Conservation (phyloP, 2,797 vertebrate species). For the Psittacula derbiana region DNA sequence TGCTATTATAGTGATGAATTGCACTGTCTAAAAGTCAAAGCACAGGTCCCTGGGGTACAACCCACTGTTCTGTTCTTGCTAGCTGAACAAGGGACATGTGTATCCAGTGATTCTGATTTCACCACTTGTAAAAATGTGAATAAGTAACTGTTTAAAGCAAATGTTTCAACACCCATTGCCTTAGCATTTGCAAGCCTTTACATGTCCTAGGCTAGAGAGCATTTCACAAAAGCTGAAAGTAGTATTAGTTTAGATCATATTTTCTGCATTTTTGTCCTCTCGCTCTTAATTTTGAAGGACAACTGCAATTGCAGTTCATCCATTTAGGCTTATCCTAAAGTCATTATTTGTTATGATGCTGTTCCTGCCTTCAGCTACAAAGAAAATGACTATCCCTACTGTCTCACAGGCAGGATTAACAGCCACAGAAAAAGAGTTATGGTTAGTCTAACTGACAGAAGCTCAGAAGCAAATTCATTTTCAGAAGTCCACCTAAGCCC, state of each 20-base stretch:
- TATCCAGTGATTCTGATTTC: neutral
- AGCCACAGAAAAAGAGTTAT: constrained; percentile 53
- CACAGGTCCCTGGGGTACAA: neutral
- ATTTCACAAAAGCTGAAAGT: neutral
- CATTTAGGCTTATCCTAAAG: constrained; percentile 61
- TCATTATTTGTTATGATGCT: constrained; percentile 65
- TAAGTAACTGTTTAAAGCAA: neutral
- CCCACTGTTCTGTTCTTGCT: neutral
- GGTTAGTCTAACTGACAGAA: constrained; percentile 32
- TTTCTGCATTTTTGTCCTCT: constrained; percentile 17
- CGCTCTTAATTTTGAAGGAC: constrained; percentile 57
- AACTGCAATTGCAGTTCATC: constrained; percentile 49
- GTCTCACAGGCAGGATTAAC: constrained; percentile 57
- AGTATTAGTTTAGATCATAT: neutral
- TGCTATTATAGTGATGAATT: neutral
- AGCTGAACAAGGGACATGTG: neutral
- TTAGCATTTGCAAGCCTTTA: neutral
- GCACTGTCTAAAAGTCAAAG: neutral
- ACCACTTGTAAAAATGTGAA: neutral
- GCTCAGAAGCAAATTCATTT: constrained; percentile 41
- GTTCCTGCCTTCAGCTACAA: constrained; percentile 55
- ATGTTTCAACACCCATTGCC: neutral
- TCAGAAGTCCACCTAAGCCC: constrained; percentile 45
- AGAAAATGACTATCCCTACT: constrained; percentile 53
- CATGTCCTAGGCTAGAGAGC: neutral